Conservation (phyloP, 1,140 invertebrate genomes). For the Temnothorax nylanderi region DNA sequence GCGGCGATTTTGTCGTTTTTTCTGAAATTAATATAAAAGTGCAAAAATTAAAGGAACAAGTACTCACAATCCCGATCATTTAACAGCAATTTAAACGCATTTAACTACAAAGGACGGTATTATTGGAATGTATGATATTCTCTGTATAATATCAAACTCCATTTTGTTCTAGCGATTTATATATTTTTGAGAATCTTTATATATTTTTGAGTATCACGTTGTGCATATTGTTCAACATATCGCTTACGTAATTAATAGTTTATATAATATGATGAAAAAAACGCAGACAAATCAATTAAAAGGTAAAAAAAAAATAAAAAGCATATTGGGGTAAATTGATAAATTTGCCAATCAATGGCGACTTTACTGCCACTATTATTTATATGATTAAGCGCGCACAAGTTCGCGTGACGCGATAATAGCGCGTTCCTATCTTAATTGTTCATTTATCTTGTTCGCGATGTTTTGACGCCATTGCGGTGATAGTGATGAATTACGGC, state of each 20-base stretch:
- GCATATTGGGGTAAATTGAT: neutral
- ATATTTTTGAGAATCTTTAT: neutral
- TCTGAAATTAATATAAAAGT: neutral
- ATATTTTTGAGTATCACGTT: neutral
- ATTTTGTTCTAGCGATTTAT: neutral
- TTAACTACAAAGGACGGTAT: neutral
- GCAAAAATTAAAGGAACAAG: neutral
- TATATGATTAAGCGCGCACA: neutral
- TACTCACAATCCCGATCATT: neutral
- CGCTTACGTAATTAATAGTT: neutral
- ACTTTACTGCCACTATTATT: slow-evolving; percentile 11
- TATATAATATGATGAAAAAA: neutral
- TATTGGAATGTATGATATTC: neutral
- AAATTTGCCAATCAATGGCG: neutral
- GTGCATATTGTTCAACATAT: neutral
- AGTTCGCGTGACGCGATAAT: slow-evolving; percentile 8
- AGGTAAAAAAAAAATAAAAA: neutral
- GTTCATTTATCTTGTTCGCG: slow-evolving; percentile 53
- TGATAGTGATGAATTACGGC: slow-evolving; percentile 40
- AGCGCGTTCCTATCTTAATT: slow-evolving; percentile 25
- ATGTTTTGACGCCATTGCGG: neutral
- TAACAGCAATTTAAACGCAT: neutral
- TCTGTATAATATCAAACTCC: neutral
- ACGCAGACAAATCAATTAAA: neutral
- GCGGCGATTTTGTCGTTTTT: neutral